phyloP scores from a whole-genome alignment of 1,140 invertebrate species.

The Homarus americanus region DNA sequence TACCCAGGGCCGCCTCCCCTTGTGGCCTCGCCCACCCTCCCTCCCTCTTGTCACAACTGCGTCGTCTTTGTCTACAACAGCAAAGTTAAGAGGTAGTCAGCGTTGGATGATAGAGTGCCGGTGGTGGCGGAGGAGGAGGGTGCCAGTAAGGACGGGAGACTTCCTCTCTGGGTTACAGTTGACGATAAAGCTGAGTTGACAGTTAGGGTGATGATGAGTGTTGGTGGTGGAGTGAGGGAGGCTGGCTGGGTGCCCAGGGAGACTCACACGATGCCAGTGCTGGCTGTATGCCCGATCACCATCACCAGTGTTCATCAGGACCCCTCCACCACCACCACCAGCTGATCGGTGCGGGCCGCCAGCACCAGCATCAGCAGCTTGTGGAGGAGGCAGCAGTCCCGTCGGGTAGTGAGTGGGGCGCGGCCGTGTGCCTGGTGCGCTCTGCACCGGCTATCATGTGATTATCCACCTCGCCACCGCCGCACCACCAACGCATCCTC shows the following conservation, averaged over 20 bases:
- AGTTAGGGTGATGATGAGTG: neutral
- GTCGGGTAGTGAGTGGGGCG: conserved; percentile 53
- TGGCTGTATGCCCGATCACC: conserved; percentile 40
- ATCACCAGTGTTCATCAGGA: neutral
- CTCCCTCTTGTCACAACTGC: neutral
- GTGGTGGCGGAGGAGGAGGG: too few species aligned
- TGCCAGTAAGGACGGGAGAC: neutral
- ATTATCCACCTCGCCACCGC: conserved; percentile 7
- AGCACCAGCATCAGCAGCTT: conserved; percentile 31
- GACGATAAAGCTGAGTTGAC: neutral
- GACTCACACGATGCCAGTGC: conserved; percentile 35
- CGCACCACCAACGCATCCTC: conserved; percentile 8
- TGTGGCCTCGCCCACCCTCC: neutral
- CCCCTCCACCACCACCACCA: conserved; percentile 26
- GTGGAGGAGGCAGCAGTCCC: conserved; percentile 41
- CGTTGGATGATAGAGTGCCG: neutral
- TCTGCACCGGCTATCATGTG: conserved; percentile 43
- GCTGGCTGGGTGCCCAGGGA: conserved; percentile 44
- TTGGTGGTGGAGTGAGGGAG: conserved; percentile 31
- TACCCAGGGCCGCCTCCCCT: conserved; percentile 17
- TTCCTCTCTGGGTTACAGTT: neutral
- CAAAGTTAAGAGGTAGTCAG: neutral
- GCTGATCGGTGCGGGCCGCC: conserved; percentile 38
- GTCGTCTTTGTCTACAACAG: neutral
- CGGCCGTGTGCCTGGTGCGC: conserved; percentile 47